These are phyloP conservation scores for Eurois occulta DNA, from an alignment of 2,888 invertebrate species.

Conservation along the genomic window DNA sequence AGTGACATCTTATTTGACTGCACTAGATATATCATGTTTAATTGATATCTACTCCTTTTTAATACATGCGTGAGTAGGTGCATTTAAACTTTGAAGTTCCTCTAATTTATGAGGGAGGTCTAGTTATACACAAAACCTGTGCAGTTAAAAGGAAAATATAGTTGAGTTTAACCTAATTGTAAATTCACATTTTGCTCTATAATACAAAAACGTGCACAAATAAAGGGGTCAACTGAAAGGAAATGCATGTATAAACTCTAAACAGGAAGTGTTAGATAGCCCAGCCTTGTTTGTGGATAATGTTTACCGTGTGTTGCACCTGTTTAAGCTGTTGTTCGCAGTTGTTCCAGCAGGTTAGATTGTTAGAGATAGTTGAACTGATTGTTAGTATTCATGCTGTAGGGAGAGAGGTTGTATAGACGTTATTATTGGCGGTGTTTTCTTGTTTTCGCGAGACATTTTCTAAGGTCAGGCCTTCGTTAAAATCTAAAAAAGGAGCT, in stretches of 20 bases:
- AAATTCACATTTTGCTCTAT: conserved; percentile 31
- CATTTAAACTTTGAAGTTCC: not conserved
- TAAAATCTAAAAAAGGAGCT: not conserved
- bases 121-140: not conserved
- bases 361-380: conserved; percentile 51
- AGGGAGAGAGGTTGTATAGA: not conserved
- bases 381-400: conserved; percentile 28
- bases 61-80: not conserved
- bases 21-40: not conserved
- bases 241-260: conserved; percentile 69
- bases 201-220: conserved; percentile 48
- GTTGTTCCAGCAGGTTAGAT: conserved; percentile 45
- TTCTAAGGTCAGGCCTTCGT: not conserved
- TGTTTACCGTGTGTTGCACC: conserved; percentile 47
- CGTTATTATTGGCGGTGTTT: not conserved
- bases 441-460: not conserved
- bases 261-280: conserved; percentile 71
- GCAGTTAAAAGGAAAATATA: not conserved
- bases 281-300: conserved; percentile 62
- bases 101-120: not conserved
- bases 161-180: not conserved
- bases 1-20: not conserved
- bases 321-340: conserved; percentile 44
- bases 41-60: not conserved
- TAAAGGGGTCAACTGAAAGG: conserved; percentile 58